A percentile compares a stretch with the other conserved stretches of the same genome.
These are phyloP conservation scores for Drosophila orena DNA, from an alignment of 1,140 invertebrate genomes.

Conservation along the genomic window DNA sequence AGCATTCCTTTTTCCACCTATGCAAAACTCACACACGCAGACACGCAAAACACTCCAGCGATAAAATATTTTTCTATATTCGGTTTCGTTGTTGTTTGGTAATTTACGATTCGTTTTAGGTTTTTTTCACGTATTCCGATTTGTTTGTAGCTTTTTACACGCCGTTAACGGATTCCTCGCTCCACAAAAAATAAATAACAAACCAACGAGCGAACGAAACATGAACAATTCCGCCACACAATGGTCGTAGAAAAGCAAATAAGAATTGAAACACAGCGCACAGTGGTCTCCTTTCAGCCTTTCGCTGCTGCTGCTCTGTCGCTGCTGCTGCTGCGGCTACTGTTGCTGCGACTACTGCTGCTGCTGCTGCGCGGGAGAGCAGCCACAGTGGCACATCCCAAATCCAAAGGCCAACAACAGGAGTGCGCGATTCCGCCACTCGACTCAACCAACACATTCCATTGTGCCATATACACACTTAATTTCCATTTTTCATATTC, in stretches of 20 bases:
- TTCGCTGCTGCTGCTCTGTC: conserved; percentile 45
- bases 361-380: conserved; percentile 71
- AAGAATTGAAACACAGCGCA: conserved; percentile 76
- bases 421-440: conserved; percentile 62
- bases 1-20: conserved; percentile 6
- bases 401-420: conserved; percentile 52
- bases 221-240: conserved; percentile 82
- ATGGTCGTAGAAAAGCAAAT: conserved; percentile 82
- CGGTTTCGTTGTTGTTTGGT: conserved; percentile 10
- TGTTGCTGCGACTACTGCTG: conserved; percentile 26
- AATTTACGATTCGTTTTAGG: conserved; percentile 41
- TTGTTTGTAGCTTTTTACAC: conserved; percentile 45
- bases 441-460: conserved; percentile 73
- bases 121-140: conserved; percentile 20
- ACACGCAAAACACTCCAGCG: conserved; percentile 15
- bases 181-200: conserved; percentile 74
- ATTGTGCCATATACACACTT: conserved; percentile 84
- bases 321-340: conserved; percentile 32
- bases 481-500: conserved; percentile 83
- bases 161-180: conserved; percentile 40
- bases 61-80: conserved; percentile 27
- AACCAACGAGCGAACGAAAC: conserved; percentile 74
- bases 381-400: conserved; percentile 55
- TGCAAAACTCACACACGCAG: conserved; percentile 12
- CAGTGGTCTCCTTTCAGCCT: conserved; percentile 57